Evolutionary conservation across 2,113 vertebrate species (phyloP), one percentile per base, ranked within the genome.

Genomic region (Ancistrus triradiatus): DNA sequence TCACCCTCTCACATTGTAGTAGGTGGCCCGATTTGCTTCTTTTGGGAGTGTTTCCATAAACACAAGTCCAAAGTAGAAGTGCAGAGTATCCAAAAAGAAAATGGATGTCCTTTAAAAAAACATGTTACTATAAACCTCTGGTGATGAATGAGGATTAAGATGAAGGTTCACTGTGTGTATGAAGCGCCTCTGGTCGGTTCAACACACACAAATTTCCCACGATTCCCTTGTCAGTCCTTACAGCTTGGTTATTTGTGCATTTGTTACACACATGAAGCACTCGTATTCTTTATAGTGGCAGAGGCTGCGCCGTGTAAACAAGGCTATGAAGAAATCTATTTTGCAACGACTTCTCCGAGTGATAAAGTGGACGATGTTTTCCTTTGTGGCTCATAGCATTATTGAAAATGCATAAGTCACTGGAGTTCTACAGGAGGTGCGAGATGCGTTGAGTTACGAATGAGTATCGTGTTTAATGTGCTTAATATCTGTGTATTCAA

Each of bases 331-430:
- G 37, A 66, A 55, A 69, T 62, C 10, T 71, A 31, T 71, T 63
- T 51, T 60, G 42, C 52, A 33, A 70, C 46, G 64, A 73, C 24
- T 15, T 63, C 61, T 14, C 18, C 31, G 46, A 15, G n/a, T n/a
- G 33, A 62, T 37, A 35, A 40, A 51, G 21, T 37, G n/a, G 21
- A 3, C 17, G 17, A 25, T 38, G 68, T 52, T 64, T 22, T 37
- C 28, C 19, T 37, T 18, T 19, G 17, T 15, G 9, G 50, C 28
- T 17, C 17, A 2, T 15, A 49, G 21, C 19, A 9, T 6, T 15
- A 19, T 37, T 2, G 8, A 6, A 35, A 57, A 38, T 14, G 7
- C 27, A 33, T 15, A 33, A n/a, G 17, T 18, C 31, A 21, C 11
- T 17, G 19, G 8, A 13, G 6, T 15, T 9, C 11, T n/a, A n/a